Percentiles rank a stretch among this genome's conserved stretches.
Conservation (phyloP, 2,113 vertebrate species). For the Microcebus griseorufus region DNA sequence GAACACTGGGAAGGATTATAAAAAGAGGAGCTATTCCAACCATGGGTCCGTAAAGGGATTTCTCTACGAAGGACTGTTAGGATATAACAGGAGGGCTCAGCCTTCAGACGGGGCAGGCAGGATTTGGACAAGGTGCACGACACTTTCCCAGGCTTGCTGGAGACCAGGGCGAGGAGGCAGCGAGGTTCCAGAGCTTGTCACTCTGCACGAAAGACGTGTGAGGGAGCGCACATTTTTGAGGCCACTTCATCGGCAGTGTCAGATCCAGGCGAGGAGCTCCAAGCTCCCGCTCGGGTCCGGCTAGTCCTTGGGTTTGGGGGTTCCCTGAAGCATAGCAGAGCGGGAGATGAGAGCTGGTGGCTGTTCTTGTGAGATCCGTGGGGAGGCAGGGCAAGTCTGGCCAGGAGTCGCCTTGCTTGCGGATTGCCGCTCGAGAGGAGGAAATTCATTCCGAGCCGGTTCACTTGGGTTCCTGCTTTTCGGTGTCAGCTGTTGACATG, state of each 20-base stretch:
- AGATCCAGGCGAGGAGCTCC: not conserved
- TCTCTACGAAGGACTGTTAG: not conserved
- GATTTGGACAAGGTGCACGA: rapidly evolving
- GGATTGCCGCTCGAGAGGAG: not conserved
- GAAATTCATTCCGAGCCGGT: rapidly evolving
- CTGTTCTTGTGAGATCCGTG: not conserved
- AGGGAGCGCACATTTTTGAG: not conserved
- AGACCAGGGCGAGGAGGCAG: not conserved
- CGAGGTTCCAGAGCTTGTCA: not conserved
- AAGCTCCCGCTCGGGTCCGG: not conserved
- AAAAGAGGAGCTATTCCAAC: not conserved
- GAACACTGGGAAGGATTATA: not conserved
- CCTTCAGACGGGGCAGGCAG: not conserved
- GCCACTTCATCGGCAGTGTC: not conserved
- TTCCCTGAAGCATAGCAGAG: rapidly evolving
- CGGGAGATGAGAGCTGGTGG: not conserved
- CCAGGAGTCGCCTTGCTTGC: not conserved
- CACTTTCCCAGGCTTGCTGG: not conserved
- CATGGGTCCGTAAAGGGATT: not conserved
- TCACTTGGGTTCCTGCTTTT: not conserved
- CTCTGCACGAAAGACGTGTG: rapidly evolving
- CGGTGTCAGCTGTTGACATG: not conserved
- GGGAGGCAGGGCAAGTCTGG: not conserved
- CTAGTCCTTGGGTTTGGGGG: not conserved
- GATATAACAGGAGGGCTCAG: not conserved